Conservation (phyloP, 2,797 vertebrate species). For the Karalla daura region DNA sequence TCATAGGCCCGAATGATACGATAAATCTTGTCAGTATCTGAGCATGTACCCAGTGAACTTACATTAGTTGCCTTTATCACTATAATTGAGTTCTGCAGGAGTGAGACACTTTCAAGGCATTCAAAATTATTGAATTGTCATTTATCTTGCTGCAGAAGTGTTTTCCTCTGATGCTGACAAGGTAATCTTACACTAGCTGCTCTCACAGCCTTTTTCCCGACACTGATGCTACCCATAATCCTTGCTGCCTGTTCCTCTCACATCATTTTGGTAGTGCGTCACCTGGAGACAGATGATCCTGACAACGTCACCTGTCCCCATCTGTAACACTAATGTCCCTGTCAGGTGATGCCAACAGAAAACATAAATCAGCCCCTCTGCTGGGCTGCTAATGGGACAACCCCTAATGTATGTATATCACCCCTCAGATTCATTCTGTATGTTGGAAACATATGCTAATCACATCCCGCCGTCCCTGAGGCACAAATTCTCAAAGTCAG, state of each 20-base stretch:
- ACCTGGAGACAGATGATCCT: constrained; percentile 75
- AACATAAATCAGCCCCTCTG: constrained; percentile 75
- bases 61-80: constrained; percentile 60
- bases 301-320: constrained; percentile 80
- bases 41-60: constrained; percentile 57
- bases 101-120: constrained; percentile 55
- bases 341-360: constrained; percentile 75
- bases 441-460: constrained; percentile 78
- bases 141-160: constrained; percentile 60
- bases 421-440: constrained; percentile 51
- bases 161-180: constrained; percentile 66
- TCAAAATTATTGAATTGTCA: constrained; percentile 69
- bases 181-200: constrained; percentile 64
- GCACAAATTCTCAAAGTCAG: constrained; percentile 73
- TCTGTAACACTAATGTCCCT: constrained; percentile 81
- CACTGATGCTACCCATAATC: constrained; percentile 60
- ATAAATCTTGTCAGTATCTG: constrained; percentile 62
- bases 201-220: constrained; percentile 39
- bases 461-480: constrained; percentile 54
- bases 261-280: constrained; percentile 68
- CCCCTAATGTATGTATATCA: constrained; percentile 79
- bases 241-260: constrained; percentile 58
- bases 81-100: constrained; percentile 66
- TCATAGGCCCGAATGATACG: constrained; percentile 55
- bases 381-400: constrained; percentile 73